These are phyloP conservation scores for Numenius phaeopus DNA, from an alignment of 2,797 vertebrate species.

Conservation along the genomic window DNA sequence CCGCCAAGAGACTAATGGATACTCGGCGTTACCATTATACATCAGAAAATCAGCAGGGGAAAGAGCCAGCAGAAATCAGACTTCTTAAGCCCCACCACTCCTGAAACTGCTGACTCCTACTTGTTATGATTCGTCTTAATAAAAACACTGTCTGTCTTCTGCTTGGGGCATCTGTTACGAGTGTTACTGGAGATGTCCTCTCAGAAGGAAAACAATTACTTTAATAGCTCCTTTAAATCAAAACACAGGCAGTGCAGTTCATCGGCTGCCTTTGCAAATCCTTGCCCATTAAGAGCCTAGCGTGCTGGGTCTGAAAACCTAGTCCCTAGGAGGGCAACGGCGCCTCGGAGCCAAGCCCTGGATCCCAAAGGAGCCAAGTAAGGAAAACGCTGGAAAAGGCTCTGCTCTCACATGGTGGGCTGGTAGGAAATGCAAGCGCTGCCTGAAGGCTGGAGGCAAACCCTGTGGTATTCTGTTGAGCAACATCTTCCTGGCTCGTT, in stretches of 20 bases:
- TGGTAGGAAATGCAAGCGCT: not conserved
- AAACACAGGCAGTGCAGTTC: not conserved
- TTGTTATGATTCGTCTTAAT: constrained; percentile 37
- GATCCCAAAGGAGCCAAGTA: not conserved
- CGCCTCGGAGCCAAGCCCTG: not conserved
- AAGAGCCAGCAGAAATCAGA: not conserved
- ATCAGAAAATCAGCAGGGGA: not conserved
- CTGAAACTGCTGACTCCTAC: constrained; percentile 12
- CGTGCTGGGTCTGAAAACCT: not conserved
- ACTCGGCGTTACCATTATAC: not conserved
- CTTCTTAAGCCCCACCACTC: fast-evolving
- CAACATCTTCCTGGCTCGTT: not conserved
- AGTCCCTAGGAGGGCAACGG: not conserved
- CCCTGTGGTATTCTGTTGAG: not conserved
- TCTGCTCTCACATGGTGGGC: not conserved
- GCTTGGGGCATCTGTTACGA: constrained; percentile 1
- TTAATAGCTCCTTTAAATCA: constrained; percentile 35
- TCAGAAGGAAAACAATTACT: constrained; percentile 43
- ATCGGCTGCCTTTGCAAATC: not conserved
- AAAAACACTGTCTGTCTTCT: constrained; percentile 16
- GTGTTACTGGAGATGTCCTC: constrained; percentile 19
- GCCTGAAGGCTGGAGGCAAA: not conserved
- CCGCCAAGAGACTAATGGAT: not conserved
- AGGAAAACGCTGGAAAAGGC: not conserved
- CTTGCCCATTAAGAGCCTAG: not conserved